These are phyloP conservation scores for Dicycla oo DNA, from an alignment of 2,888 invertebrate species.

Conservation along the genomic window DNA sequence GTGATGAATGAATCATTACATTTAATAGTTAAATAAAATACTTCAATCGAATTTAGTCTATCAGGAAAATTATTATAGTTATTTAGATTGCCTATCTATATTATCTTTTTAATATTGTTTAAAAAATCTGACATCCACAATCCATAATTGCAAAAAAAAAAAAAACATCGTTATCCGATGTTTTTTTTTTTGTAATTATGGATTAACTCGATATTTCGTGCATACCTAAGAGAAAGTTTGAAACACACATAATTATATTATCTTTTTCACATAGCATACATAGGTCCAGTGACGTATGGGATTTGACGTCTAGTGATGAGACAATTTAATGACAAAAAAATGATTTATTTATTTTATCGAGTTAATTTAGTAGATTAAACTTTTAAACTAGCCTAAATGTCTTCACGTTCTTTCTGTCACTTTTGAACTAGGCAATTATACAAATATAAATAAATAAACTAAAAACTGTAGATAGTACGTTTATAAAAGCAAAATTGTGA, in stretches of 20 bases:
- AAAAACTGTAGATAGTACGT: background rate
- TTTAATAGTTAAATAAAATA: background rate
- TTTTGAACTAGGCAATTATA: background rate
- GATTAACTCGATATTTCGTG: too few relatives aligned
- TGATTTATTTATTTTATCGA: background rate
- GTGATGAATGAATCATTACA: conserved; percentile 4
- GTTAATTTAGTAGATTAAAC: background rate
- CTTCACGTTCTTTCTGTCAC: background rate
- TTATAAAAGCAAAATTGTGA: background rate
- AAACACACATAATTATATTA: too few relatives aligned
- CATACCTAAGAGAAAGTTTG: too few relatives aligned
- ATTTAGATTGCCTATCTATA: too few relatives aligned
- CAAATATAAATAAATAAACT: background rate
- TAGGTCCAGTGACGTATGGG: background rate
- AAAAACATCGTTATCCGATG: too few relatives aligned
- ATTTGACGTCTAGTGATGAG: background rate
- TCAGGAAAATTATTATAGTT: too few relatives aligned
- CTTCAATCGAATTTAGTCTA: too few relatives aligned
- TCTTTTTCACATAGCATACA: too few relatives aligned
- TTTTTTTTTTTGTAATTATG: too few relatives aligned
- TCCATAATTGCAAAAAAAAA: too few relatives aligned
- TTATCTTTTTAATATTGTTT: too few relatives aligned
- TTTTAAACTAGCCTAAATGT: background rate
- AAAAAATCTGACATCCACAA: too few relatives aligned
- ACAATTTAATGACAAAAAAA: background rate